phyloP scores from a whole-genome alignment of 2,113 vertebrate genomes.

The Cichladusa arquata region DNA sequence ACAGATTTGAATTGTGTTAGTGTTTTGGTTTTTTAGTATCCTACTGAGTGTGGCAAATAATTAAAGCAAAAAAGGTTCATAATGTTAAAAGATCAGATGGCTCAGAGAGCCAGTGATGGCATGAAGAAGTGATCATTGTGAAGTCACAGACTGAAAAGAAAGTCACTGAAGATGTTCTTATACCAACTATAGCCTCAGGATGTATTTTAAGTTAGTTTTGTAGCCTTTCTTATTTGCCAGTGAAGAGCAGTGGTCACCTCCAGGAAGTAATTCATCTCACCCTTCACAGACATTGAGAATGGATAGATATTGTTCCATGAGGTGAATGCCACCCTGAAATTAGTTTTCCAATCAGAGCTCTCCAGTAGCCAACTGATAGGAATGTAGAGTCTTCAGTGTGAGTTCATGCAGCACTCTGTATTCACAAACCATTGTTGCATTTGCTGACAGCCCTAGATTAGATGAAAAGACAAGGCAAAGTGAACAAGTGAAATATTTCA shows the following conservation, averaged over 20 bases:
- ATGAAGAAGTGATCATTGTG: neutral
- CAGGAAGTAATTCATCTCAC: neutral
- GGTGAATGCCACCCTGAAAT: neutral
- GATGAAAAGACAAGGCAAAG: constrained; percentile 2
- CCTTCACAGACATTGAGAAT: neutral
- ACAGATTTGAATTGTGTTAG: neutral
- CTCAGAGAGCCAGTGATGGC: neutral
- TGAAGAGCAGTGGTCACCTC: neutral
- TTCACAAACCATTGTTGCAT: neutral
- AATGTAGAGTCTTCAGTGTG: neutral
- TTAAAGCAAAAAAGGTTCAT: neutral
- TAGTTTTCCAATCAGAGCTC: neutral
- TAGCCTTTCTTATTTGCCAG: neutral
- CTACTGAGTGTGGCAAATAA: neutral
- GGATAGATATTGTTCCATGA: neutral
- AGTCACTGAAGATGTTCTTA: neutral
- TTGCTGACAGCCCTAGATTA: constrained; percentile 1
- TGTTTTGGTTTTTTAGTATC: neutral
- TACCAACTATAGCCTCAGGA: neutral
- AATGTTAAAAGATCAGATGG: neutral
- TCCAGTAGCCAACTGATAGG: neutral
- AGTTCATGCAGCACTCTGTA: neutral
- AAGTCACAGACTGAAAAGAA: neutral
- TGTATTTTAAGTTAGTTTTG: neutral
- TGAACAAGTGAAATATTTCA: constrained; percentile 18